Evolutionary conservation across 2,113 vertebrate genomes (phyloP).

Genomic region (Nycticebus coucang): DNA sequence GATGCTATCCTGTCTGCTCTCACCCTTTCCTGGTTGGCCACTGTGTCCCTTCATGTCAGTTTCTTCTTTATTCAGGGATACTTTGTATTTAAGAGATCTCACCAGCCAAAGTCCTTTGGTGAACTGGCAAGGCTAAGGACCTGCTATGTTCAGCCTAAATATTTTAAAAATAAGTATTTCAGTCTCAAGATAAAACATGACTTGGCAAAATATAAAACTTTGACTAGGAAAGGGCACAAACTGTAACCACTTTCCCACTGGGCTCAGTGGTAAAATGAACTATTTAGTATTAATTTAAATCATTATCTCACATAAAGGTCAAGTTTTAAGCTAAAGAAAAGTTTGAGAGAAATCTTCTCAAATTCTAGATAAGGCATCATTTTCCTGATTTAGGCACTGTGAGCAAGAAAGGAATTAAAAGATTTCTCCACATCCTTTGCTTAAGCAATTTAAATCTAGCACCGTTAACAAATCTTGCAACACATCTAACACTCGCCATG

Average conservation of each 20-base stretch:
- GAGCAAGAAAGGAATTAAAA: background rate
- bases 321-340: background rate
- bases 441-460: background rate
- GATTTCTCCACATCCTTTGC: background rate
- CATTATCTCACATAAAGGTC: background rate
- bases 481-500: no score
- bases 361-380: background rate
- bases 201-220: background rate
- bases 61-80: background rate
- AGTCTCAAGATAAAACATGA: background rate
- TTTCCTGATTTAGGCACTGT: background rate
- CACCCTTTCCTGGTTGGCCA: background rate
- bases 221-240: background rate
- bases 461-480: background rate
- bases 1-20: fast-evolving
- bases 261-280: background rate
- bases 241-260: background rate
- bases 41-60: no score
- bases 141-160: background rate
- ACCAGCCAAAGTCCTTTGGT: background rate
- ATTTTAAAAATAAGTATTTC: background rate
- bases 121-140: background rate
- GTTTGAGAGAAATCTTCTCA: background rate
- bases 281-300: background rate
- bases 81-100: background rate